A percentile compares a stretch with the other conserved stretches of the same genome.
Evolutionary conservation across 2,888 invertebrate genomes (phyloP).

Genomic region (Cataglyphis rosenhaueri): DNA sequence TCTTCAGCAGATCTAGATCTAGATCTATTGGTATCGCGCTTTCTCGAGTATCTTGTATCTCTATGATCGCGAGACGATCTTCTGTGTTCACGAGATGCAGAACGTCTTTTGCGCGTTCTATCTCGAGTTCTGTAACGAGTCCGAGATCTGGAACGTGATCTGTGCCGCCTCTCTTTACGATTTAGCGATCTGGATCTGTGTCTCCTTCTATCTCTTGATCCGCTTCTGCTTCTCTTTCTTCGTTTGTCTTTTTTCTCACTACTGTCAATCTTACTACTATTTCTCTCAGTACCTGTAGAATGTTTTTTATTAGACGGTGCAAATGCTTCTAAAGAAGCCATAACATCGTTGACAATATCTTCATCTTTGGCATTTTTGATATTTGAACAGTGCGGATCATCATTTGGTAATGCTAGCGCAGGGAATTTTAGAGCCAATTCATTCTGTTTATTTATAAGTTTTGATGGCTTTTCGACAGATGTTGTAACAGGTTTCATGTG

Average conservation of each 20-base stretch:
- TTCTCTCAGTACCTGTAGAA: conserved; percentile 58
- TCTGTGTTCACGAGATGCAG: conserved; percentile 53
- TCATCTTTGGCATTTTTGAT: conserved; percentile 76
- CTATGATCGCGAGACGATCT: conserved; percentile 75
- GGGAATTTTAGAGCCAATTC: conserved; percentile 91
- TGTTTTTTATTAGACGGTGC: conserved; percentile 89
- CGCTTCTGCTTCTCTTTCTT: conserved; percentile 80
- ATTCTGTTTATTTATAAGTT: conserved; percentile 85
- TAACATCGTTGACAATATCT: conserved; percentile 91
- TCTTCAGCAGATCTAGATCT: conserved; percentile 86
- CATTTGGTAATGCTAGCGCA: conserved; percentile 93
- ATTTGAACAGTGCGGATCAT: conserved; percentile 84
- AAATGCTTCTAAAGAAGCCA: conserved; percentile 94
- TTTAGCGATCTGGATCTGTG: conserved; percentile 73
- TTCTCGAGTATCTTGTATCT: conserved; percentile 81
- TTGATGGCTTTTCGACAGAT: conserved; percentile 70
- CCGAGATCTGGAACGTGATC: conserved; percentile 74
- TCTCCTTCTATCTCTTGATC: conserved; percentile 74
- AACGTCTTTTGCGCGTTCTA: conserved; percentile 70
- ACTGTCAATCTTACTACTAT: conserved; percentile 56
- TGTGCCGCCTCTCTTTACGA: conserved; percentile 69
- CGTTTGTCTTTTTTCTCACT: conserved; percentile 68
- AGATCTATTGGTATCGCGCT: conserved; percentile 75
- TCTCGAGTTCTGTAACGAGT: conserved; percentile 70
- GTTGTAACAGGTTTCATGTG: conserved; percentile 93